Percentiles rank a stretch among this genome's conserved stretches.
Evolutionary conservation across 2,888 invertebrate genomes (phyloP).

Genomic region (Cephus spinipes): DNA sequence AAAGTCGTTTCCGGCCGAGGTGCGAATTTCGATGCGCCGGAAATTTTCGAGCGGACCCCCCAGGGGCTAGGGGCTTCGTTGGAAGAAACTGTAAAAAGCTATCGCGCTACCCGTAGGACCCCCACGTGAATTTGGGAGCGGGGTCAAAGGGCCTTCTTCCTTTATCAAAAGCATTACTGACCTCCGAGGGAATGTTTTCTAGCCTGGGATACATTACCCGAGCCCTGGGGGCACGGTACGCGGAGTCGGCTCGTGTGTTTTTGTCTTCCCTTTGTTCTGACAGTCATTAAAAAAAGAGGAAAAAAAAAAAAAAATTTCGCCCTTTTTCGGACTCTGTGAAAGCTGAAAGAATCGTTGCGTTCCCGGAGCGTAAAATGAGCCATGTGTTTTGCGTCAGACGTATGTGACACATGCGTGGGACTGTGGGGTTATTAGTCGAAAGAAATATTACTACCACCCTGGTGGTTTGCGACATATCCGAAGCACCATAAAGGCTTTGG

Average conservation of each 20-base stretch:
- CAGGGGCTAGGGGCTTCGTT: not conserved
- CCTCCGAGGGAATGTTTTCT: not conserved
- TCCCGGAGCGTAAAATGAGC: not conserved
- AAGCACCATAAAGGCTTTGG: too few relatives aligned
- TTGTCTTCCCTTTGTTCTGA: constrained; percentile 33
- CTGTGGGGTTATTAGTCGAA: not conserved
- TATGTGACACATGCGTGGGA: not conserved
- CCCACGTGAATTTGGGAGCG: not conserved
- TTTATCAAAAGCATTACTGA: not conserved
- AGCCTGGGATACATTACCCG: not conserved
- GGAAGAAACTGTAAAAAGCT: not conserved
- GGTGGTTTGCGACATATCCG: too few relatives aligned
- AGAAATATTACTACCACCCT: not conserved
- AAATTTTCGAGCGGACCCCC: not conserved
- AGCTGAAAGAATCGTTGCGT: constrained; percentile 1
- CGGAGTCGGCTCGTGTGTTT: not conserved
- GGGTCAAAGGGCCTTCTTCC: not conserved
- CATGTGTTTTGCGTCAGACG: not conserved
- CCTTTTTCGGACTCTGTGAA: constrained; percentile 19
- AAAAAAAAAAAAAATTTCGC: constrained; percentile 35
- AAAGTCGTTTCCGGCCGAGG: not conserved
- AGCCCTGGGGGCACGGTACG: not conserved
- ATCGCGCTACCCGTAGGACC: not conserved
- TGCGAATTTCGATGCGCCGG: not conserved
- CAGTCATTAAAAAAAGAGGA: constrained; percentile 38